Evolutionary conservation across 2,888 invertebrate species (phyloP).

Genomic region (Caenorhabditis japonica): DNA sequence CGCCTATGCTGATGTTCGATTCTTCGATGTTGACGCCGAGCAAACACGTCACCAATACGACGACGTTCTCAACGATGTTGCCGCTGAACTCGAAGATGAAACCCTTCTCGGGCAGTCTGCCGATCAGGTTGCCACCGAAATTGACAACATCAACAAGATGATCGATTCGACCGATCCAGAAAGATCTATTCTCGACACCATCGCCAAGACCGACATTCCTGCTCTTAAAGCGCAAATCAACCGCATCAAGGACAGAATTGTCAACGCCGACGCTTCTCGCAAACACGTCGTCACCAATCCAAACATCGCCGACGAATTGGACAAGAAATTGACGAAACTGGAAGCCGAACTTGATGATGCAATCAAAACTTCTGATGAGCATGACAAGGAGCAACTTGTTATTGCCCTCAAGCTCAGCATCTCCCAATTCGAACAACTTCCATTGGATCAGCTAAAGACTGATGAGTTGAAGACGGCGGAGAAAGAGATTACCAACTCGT

Average conservation of each 20-base stretch:
- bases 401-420: conserved; percentile 52
- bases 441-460: conserved; percentile 43
- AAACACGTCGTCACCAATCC: conserved; percentile 52
- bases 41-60: conserved; percentile 65
- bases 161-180: no score
- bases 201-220: no score
- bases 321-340: conserved; percentile 43
- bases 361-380: conserved; percentile 50
- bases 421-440: conserved; percentile 49
- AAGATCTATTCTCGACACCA: no score
- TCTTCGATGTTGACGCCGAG: conserved; percentile 69
- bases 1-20: conserved; percentile 67
- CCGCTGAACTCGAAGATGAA: conserved; percentile 56
- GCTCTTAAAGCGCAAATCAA: no score
- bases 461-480: conserved; percentile 34
- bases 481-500: conserved; percentile 6
- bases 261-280: conserved; percentile 43
- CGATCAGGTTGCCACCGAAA: conserved; percentile 49
- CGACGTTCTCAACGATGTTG: conserved; percentile 56
- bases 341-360: conserved; percentile 54
- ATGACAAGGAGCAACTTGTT: conserved; percentile 54
- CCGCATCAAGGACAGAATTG: conserved; percentile 33
- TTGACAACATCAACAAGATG: no score
- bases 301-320: conserved; percentile 26
- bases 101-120: conserved; percentile 58